Percentiles rank a stretch among this genome's conserved stretches.
Conservation (phyloP, 2,113 vertebrate species). For the Pristiophorus japonicus region DNA sequence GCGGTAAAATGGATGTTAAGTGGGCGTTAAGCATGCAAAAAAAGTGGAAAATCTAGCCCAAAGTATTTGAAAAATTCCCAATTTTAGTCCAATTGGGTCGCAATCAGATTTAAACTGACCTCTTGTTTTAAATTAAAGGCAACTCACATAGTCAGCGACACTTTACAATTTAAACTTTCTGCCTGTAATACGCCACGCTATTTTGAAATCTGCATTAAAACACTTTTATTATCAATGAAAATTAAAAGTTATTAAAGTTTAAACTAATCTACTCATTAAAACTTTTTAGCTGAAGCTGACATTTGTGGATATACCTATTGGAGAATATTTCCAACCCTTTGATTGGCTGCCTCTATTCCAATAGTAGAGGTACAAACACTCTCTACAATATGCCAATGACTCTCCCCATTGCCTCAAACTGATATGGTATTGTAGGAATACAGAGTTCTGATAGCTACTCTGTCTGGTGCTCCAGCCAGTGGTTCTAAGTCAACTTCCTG, state of each 20-base stretch:
- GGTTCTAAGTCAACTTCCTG: neutral
- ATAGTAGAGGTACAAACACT: neutral
- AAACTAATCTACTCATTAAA: no score
- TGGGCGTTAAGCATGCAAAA: no score
- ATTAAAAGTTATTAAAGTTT: no score
- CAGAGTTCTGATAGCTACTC: neutral
- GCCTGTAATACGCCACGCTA: neutral
- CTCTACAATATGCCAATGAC: neutral
- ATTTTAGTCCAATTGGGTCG: no score
- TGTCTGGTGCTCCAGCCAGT: no score
- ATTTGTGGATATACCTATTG: no score
- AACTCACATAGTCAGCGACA: neutral
- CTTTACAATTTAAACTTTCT: neutral
- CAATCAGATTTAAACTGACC: neutral
- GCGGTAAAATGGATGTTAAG: no score
- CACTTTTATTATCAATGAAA: no score
- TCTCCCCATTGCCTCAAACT: neutral
- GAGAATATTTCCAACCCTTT: neutral
- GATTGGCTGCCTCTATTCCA: neutral
- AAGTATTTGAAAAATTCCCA: no score
- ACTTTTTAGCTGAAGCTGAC: no score
- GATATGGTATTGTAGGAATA: neutral
- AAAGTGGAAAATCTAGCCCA: no score
- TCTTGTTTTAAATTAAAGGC: neutral
- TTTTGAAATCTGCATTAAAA: neutral